Base-by-base conservation (phyloP, 1,140 invertebrate genomes). In the Stratiolaelaps scimitus region DNA sequence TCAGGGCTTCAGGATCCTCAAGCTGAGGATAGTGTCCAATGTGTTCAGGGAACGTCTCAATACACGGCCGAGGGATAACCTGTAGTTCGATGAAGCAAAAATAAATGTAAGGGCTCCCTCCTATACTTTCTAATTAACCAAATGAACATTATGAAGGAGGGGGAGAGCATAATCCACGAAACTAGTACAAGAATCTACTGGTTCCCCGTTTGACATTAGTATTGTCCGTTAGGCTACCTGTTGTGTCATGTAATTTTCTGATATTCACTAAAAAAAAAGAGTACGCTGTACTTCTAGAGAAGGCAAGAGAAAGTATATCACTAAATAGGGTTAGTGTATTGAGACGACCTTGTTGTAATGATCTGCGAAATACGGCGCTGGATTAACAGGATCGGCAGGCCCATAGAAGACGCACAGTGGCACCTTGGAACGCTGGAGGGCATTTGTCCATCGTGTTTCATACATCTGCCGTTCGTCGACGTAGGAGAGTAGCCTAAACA, bases 381-480 rank as follows among this genome's bases (percentile, higher is more conserved):
- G 73, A 69, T 74, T 74, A 7, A 75, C 69, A 30, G 74, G 73
- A 71, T 75, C 74, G 30, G 68, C 68, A 26, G 74, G 72, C 7
- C 75, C 74, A 69, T 75, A 75, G 20, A 76, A 73, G 29, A 69
- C 60, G 44, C 67, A 70, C 69, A 74, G 69, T 68, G 70, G 72
- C 17, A 75, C 48, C 4, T 60, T 30, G n/a, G 71, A 67, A n/a
- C 68, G 64, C 64, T 71, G 69, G 7, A 76, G 64, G 19, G 71
- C 72, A 28, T 71, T 70, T 34, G 75, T 73, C 74, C 75, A 76
- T 67, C 72, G 70, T 10, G 72, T 70, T 68, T 74, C 72, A 67
- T 72, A 64, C n/a, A 64, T 64, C 20, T 65, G 44, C 40, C 68
- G 28, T 56, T 73, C 67, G 67, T 70, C 66, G 13, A 72, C 46